Base-by-base conservation (phyloP, 2,113 vertebrate genomes). In the Maccullochella peelii region DNA sequence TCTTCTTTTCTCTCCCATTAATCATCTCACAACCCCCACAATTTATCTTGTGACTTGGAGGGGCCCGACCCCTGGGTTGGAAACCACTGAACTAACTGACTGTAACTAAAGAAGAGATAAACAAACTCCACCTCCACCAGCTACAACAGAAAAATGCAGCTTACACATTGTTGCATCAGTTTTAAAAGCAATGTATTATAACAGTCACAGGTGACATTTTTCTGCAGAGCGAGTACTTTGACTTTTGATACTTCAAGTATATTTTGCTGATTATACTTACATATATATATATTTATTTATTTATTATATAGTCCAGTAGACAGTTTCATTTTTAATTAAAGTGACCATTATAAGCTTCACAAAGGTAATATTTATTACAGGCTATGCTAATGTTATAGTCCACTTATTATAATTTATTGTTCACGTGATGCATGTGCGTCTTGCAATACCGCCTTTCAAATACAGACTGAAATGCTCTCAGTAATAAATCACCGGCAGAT, bases 401-500 rank as follows among this genome's bases (percentile, higher is more conserved):
- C 59, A 16, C 66, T 63, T 44, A 33, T 21, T 40, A 14, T 23
- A 47, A 47, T 80, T 61, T 68, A 68, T 57, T 33, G 50, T n/a
- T 59, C 38, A 21, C 20, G 3, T 8, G 72, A 74, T 47, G 59
- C 57, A 71, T 72, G 59, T 65, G 23, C 27, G 52, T 72, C 63
- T 62, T 50, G 16, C 18, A 65, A 57, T 11, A 47, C 14, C 9
- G 3, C 20, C n/a, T 38, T 6, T 76, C 1, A 42, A 47, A 61
- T 20, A 42, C 63, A 62, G 25, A 49, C 58, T 38, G 27, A 42
- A 50, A 82, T 58, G 33, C 44, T 68, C 30, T 50, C 3, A 12
- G 15, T 25, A 68, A 20, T 61, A 73, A 81, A 59, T 21, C 55
- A 65, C 49, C 58, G 15, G 52, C 18, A 66, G 50, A 79, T 58